A percentile compares a stretch with the other conserved stretches of the same genome.
Conservation (phyloP, 2,888 invertebrate genomes). For the Lycocerus yunnanus region DNA sequence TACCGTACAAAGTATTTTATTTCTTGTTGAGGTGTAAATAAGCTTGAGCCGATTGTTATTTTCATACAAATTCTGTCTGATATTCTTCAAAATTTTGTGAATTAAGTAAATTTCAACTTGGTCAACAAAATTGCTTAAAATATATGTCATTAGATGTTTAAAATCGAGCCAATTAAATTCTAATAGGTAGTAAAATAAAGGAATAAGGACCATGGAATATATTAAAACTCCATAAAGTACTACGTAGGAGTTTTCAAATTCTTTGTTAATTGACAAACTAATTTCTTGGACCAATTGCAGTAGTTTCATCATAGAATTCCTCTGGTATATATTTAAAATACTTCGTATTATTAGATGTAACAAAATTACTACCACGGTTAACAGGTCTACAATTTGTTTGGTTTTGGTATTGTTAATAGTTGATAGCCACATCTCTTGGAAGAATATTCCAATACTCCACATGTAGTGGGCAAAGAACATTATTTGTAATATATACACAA, state of each 20-base stretch:
- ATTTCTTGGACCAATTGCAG: background rate
- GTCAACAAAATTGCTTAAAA: too few relatives aligned
- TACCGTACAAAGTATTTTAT: background rate
- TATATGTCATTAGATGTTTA: background rate
- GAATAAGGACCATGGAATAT: background rate
- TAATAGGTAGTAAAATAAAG: background rate
- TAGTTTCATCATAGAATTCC: background rate
- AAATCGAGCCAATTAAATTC: background rate
- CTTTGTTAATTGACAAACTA: background rate
- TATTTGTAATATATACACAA: too few relatives aligned
- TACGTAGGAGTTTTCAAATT: background rate
- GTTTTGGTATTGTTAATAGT: background rate
- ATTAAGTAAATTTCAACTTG: too few relatives aligned
- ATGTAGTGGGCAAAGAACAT: too few relatives aligned
- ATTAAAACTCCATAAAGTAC: background rate
- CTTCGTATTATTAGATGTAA: background rate
- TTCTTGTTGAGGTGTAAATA: too few relatives aligned
- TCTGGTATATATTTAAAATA: background rate
- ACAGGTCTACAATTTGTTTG: background rate
- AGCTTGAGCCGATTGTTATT: too few relatives aligned
- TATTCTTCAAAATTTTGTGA: too few relatives aligned
- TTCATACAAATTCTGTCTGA: too few relatives aligned
- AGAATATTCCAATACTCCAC: background rate
- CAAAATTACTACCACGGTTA: background rate
- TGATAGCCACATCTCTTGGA: accelerated